These are phyloP conservation scores for Rotaria sp. DNA, from an alignment of 2,888 invertebrate species.

Conservation along the genomic window DNA sequence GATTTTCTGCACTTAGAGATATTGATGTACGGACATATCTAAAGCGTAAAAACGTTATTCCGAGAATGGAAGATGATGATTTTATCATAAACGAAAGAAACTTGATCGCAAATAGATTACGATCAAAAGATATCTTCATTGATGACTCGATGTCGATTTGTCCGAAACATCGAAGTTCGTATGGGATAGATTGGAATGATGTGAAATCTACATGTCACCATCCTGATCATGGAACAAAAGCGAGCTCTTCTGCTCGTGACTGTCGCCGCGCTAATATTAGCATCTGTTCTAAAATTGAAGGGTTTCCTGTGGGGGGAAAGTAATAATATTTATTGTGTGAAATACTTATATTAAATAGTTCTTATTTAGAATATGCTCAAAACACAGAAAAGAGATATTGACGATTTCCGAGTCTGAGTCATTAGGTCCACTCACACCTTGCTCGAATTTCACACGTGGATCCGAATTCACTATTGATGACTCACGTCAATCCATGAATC, in stretches of 20 bases:
- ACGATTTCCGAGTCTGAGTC: not conserved
- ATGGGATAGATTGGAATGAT: not conserved
- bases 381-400: not conserved
- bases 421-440: not conserved
- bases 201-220: not conserved
- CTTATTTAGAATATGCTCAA: too few relatives aligned
- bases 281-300: not conserved
- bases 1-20: not conserved
- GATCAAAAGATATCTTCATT: not conserved
- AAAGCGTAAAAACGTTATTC: not conserved
- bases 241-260: not conserved
- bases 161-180: not conserved
- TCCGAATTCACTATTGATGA: not conserved
- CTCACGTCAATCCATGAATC: not conserved
- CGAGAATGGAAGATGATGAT: not conserved
- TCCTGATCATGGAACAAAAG: not conserved
- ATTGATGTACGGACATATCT: not conserved
- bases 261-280: not conserved
- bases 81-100: not conserved
- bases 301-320: not conserved
- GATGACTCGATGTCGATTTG: not conserved
- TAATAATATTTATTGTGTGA: not conserved
- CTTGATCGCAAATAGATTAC: not conserved
- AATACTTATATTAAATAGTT: too few relatives aligned
- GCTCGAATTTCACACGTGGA: not conserved